Evolutionary conservation across 92 coral and sea anemone species (phyloP).

Genomic region (Chrysogorgia sp.): DNA sequence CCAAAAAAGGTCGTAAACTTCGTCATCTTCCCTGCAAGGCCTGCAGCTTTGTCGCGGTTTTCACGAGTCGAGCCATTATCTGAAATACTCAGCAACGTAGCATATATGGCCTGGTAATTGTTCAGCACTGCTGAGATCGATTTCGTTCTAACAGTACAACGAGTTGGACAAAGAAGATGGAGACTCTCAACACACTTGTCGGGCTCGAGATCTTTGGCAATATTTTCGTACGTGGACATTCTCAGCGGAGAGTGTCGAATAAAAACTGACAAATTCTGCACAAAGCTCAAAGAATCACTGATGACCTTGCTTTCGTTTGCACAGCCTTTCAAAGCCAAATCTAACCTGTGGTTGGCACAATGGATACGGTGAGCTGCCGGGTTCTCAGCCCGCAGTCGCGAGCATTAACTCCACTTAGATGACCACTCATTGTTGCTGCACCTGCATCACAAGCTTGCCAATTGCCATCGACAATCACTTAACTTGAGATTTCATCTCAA

Average conservation of each 20-base stretch:
- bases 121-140: constrained; percentile 11
- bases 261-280: constrained; percentile 23
- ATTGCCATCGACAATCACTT: constrained; percentile 37
- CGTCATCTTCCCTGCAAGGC: constrained; percentile 4
- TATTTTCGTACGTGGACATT: not conserved
- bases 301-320: constrained; percentile 19
- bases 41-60: constrained; percentile 24
- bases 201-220: not conserved
- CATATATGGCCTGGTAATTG: constrained; percentile 13
- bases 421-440: constrained; percentile 45
- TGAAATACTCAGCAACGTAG: constrained; percentile 19
- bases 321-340: constrained; percentile 30
- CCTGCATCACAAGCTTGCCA: constrained; percentile 52
- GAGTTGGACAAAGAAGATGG: constrained; percentile 8
- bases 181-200: constrained; percentile 9
- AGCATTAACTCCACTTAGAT: constrained; percentile 34
- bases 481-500: constrained; percentile 27
- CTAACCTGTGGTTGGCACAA: constrained; percentile 23
- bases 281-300: constrained; percentile 15
- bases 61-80: not conserved
- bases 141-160: constrained; percentile 7
- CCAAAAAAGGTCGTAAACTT: constrained; percentile 22
- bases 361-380: constrained; percentile 25
- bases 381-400: constrained; percentile 5
- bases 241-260: constrained; percentile 8